Conservation (phyloP, 2,888 invertebrate genomes). For the Coleophora flavipennella region DNA sequence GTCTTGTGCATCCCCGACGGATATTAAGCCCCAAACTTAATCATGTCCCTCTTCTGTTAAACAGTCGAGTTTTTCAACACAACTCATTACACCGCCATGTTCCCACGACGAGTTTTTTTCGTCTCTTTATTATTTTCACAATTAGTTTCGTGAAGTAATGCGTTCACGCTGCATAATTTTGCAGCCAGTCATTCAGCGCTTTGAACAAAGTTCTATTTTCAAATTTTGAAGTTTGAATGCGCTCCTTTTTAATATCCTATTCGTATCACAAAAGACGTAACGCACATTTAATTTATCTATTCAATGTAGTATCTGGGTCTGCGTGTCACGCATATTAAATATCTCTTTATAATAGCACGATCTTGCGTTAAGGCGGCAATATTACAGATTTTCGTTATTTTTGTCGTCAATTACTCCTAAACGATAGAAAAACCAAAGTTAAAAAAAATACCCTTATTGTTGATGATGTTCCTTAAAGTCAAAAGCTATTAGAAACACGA, state of each 20-base stretch:
- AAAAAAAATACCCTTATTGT: too few species aligned
- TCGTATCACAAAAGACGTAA: conserved; percentile 35
- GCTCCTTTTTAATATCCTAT: conserved; percentile 24
- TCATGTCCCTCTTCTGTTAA: conserved; percentile 55
- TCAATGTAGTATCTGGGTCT: conserved; percentile 19
- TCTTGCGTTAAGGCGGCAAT: neutral
- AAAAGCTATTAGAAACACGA: too few species aligned
- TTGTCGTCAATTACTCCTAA: too few species aligned
- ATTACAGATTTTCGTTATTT: too few species aligned
- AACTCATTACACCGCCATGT: conserved; percentile 57
- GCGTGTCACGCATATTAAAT: conserved; percentile 20
- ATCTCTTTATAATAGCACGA: conserved; percentile 1
- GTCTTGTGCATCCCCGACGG: conserved; percentile 59
- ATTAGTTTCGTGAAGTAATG: conserved; percentile 59
- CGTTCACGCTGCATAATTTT: conserved; percentile 69
- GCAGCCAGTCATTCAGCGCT: conserved; percentile 27
- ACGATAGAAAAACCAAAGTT: too few species aligned
- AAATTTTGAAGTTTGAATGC: conserved; percentile 42
- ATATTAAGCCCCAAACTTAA: conserved; percentile 64
- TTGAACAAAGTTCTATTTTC: conserved; percentile 18
- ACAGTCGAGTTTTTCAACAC: conserved; percentile 46
- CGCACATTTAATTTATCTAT: conserved; percentile 44
- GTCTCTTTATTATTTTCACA: conserved; percentile 45
- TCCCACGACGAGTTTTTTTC: conserved; percentile 59
- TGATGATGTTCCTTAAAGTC: too few species aligned